phyloP scores from a whole-genome alignment of 1,140 invertebrate genomes.

The Saxidomus purpurata region DNA sequence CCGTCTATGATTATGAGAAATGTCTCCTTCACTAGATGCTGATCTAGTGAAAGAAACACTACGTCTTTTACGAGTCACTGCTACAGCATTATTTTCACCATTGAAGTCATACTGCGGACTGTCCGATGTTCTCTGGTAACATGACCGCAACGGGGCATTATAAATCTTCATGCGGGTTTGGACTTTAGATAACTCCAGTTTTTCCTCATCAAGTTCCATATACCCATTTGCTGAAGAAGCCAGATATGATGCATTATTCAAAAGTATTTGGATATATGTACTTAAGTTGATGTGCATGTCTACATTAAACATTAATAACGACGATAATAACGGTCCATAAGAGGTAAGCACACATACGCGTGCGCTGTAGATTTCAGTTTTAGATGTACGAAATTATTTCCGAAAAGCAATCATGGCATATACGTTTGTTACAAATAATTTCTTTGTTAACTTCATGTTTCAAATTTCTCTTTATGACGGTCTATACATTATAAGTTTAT shows the following conservation, averaged over 20 bases:
- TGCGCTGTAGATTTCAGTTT: no score
- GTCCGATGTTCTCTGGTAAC: slow-evolving; percentile 54
- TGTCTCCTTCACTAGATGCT: neutral
- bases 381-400: no score
- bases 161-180: slow-evolving; percentile 19
- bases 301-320: no score
- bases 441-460: no score
- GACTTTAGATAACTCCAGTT: neutral
- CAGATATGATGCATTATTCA: no score
- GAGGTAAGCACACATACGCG: no score
- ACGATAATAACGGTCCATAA: no score
- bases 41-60: neutral
- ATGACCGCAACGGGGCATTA: slow-evolving; percentile 30
- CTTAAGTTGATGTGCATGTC: neutral
- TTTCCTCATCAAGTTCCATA: neutral
- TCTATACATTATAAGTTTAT: no score
- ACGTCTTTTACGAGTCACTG: neutral
- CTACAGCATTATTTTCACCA: neutral
- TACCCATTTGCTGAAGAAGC: slow-evolving; percentile 15
- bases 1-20: neutral
- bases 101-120: slow-evolving; percentile 4
- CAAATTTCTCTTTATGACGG: no score
- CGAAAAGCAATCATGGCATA: no score
- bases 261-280: no score
- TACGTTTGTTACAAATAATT: no score